Conservation (phyloP, 2,888 invertebrate genomes). For the Sinhomidia bicolor region DNA sequence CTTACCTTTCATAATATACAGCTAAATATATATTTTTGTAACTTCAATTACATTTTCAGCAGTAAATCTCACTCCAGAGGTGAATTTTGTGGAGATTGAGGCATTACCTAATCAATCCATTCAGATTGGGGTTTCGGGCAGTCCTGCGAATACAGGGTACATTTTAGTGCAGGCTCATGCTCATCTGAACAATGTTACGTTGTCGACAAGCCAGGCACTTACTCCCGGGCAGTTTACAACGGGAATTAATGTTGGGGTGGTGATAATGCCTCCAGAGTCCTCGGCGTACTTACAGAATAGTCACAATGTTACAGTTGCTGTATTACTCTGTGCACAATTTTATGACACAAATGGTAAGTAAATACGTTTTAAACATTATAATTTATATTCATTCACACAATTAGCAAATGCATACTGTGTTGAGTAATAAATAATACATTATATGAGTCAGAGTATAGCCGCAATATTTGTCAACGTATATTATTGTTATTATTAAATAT, state of each 20-base stretch:
- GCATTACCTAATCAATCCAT: constrained; percentile 31
- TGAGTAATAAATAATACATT: too few relatives aligned
- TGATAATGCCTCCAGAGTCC: constrained; percentile 79
- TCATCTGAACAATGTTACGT: constrained; percentile 84
- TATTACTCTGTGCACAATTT: constrained; percentile 81
- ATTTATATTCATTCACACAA: too few relatives aligned
- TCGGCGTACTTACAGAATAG: constrained; percentile 83
- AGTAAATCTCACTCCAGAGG: constrained; percentile 55
- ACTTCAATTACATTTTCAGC: constrained; percentile 1
- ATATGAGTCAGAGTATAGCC: too few relatives aligned
- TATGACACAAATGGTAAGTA: too few relatives aligned
- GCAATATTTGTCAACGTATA: not conserved
- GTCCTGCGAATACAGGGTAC: constrained; percentile 83
- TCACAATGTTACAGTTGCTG: constrained; percentile 81
- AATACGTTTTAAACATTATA: too few relatives aligned
- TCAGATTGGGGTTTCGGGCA: constrained; percentile 60
- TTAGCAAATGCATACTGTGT: too few relatives aligned
- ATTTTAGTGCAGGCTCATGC: constrained; percentile 87
- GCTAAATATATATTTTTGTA: too few relatives aligned
- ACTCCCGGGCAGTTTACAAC: constrained; percentile 82
- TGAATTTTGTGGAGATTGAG: constrained; percentile 56
- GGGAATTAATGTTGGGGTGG: constrained; percentile 86
- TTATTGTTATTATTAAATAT: not conserved
- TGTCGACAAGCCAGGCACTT: constrained; percentile 83
- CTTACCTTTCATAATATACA: too few relatives aligned